Conservation (phyloP, 2,888 invertebrate species). For the Terebella lapidaria region DNA sequence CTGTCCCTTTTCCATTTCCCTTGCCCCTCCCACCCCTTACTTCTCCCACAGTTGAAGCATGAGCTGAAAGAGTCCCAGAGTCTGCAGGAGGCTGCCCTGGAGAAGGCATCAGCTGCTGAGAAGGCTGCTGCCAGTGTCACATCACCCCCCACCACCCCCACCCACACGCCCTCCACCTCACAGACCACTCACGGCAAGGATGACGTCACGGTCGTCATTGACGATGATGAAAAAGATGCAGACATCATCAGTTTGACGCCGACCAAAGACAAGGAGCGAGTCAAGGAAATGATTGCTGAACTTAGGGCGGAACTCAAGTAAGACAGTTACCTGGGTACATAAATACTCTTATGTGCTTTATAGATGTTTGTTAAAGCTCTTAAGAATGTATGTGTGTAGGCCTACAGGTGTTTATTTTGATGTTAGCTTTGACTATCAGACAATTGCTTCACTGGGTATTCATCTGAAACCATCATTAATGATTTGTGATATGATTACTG, state of each 20-base stretch:
- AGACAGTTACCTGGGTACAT: too few relatives aligned
- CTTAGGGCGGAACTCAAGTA: slow-evolving; percentile 88
- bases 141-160: not conserved
- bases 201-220: not conserved
- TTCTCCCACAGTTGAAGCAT: not conserved
- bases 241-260: not conserved
- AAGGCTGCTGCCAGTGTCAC: not conserved
- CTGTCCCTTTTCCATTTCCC: too few relatives aligned
- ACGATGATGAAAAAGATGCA: not conserved
- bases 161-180: too few relatives aligned
- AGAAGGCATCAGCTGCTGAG: slow-evolving; percentile 10
- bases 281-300: slow-evolving; percentile 63
- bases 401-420: too few relatives aligned
- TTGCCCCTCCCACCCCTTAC: too few relatives aligned
- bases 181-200: too few relatives aligned
- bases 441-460: too few relatives aligned
- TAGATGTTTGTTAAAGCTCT: too few relatives aligned
- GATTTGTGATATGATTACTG: too few relatives aligned
- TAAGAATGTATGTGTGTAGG: too few relatives aligned
- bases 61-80: slow-evolving; percentile 11
- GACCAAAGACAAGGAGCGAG: not conserved
- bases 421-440: too few relatives aligned
- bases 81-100: slow-evolving; percentile 26
- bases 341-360: not conserved
- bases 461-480: too few relatives aligned